phyloP scores from a whole-genome alignment of 2,797 vertebrate genomes.

The Emys orbicularis region DNA sequence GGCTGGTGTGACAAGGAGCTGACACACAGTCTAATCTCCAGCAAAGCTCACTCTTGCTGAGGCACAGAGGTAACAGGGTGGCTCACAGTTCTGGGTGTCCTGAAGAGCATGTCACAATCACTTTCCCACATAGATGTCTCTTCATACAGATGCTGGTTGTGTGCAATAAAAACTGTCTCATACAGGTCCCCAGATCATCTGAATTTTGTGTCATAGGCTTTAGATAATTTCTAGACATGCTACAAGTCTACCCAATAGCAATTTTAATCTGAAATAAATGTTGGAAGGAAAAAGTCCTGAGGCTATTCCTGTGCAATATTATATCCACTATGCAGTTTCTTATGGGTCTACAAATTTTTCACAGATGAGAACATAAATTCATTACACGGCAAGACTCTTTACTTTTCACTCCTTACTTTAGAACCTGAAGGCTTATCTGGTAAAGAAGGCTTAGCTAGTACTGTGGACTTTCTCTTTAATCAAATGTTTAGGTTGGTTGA shows the following conservation, averaged over 20 bases:
- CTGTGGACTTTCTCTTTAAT: background rate
- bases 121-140: fast-evolving
- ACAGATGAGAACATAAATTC: slow-evolving; percentile 2
- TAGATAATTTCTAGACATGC: background rate
- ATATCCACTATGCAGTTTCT: background rate
- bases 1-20: background rate
- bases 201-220: background rate
- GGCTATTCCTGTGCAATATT: background rate
- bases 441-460: slow-evolving; percentile 18
- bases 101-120: background rate
- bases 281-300: background rate
- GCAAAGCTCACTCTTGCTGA: background rate
- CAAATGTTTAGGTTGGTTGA: background rate
- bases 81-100: background rate
- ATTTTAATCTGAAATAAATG: background rate
- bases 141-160: background rate
- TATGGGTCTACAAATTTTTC: slow-evolving; percentile 9
- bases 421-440: background rate
- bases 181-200: background rate
- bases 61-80: background rate
- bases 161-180: background rate
- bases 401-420: slow-evolving; percentile 26
- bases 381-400: background rate
- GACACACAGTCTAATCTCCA: background rate
- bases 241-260: background rate